These are phyloP conservation scores for Spermophilus dauricus DNA, from an alignment of 2,113 vertebrate species.

Conservation along the genomic window DNA sequence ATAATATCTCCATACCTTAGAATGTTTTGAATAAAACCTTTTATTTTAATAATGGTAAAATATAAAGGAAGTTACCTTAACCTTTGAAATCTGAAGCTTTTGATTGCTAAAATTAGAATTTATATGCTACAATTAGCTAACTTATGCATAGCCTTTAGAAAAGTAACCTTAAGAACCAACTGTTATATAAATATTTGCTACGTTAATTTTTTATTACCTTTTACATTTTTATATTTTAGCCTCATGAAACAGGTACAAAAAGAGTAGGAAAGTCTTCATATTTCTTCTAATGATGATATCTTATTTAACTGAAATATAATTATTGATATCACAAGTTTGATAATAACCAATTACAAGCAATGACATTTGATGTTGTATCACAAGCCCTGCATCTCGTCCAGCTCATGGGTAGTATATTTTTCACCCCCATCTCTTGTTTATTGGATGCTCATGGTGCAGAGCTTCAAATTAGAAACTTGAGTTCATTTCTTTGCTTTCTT, in stretches of 20 bases:
- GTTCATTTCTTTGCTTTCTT: constrained; percentile 10
- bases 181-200: neutral
- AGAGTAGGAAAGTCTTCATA: neutral
- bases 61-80: neutral
- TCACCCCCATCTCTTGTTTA: neutral
- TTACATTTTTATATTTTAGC: neutral
- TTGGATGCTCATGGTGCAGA: neutral
- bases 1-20: neutral
- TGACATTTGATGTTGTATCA: neutral
- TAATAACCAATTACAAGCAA: neutral
- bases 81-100: neutral
- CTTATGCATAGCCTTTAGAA: neutral
- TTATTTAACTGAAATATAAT: neutral
- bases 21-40: neutral
- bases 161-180: neutral
- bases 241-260: neutral
- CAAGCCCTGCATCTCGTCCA: neutral
- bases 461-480: constrained; percentile 18
- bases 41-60: neutral
- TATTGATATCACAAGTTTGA: neutral
- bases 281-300: neutral
- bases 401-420: neutral
- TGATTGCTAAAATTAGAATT: neutral
- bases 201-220: neutral
- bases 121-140: neutral